Evolutionary conservation across 37 sponge, comb jelly and placozoan species (phyloP).

Genomic region (Beroe ovata): DNA sequence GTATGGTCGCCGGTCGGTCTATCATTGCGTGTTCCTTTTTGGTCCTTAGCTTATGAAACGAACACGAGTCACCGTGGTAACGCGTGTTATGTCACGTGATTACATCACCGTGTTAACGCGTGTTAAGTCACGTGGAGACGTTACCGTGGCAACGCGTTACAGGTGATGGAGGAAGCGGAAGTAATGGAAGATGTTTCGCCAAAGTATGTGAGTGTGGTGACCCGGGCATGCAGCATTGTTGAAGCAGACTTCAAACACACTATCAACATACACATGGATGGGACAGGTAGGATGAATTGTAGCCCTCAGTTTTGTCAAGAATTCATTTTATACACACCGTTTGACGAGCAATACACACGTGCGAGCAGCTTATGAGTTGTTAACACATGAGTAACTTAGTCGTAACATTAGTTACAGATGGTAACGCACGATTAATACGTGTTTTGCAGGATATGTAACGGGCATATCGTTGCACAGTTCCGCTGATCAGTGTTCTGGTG

Average conservation of each 20-base stretch:
- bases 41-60: too few species aligned
- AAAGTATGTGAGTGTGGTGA: slow-evolving; percentile 25
- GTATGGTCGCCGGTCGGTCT: too few species aligned
- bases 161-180: slow-evolving; percentile 15
- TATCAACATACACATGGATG: slow-evolving; percentile 43
- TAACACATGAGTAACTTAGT: too few species aligned
- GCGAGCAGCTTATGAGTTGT: too few species aligned
- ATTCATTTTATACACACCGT: too few species aligned
- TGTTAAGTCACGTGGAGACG: background rate
- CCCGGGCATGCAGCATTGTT: slow-evolving; percentile 20
- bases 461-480: slow-evolving; percentile 36
- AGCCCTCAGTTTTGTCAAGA: too few species aligned
- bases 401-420: too few species aligned
- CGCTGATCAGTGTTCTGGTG: slow-evolving; percentile 17
- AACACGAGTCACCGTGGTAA: background rate
- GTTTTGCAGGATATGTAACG: slow-evolving; percentile 54
- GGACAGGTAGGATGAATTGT: slow-evolving; percentile 11
- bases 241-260: slow-evolving; percentile 32
- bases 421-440: too few species aligned
- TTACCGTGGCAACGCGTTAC: too few species aligned
- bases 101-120: background rate
- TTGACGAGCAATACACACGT: too few species aligned
- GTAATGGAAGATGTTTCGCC: background rate
- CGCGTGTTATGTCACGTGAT: background rate
- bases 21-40: too few species aligned